phyloP scores from a whole-genome alignment of 23 tunicate genomes.

The Ascidia mentula region DNA sequence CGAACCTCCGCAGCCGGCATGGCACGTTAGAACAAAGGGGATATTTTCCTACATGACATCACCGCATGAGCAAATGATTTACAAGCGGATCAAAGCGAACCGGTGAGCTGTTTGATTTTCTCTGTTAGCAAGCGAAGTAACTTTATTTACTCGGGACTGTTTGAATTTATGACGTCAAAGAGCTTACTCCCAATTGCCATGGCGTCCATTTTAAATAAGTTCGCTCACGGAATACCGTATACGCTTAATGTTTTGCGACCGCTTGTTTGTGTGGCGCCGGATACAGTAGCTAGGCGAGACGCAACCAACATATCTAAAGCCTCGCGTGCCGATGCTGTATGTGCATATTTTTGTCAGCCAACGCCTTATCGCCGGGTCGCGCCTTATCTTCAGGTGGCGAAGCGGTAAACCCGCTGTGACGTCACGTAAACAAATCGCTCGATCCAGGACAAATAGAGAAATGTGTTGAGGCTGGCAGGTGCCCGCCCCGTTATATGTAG shows the following conservation, averaged over 20 bases:
- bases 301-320: no score
- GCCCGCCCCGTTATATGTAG: background rate
- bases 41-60: constrained; percentile 32
- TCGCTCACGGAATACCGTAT: no score
- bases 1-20: background rate
- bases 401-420: constrained; percentile 8
- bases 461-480: background rate
- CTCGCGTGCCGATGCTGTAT: background rate
- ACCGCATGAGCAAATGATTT: constrained; percentile 31
- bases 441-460: background rate
- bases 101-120: constrained; percentile 21
- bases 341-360: background rate
- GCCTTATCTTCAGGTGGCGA: constrained; percentile 5
- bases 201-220: constrained; percentile 1
- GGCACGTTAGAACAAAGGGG: background rate
- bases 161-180: constrained; percentile 3
- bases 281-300: background rate
- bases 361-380: constrained; percentile 4
- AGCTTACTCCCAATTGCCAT: background rate
- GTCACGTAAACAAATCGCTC: background rate
- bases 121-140: constrained; percentile 16
- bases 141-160: constrained; percentile 29
- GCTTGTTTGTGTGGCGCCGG: no score
- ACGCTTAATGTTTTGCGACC: no score
- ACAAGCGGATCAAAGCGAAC: constrained; percentile 22